A percentile compares a stretch with the other conserved stretches of the same genome.
phyloP scores from a whole-genome alignment of 1,140 invertebrate genomes.

The Vanessa tameamea region DNA sequence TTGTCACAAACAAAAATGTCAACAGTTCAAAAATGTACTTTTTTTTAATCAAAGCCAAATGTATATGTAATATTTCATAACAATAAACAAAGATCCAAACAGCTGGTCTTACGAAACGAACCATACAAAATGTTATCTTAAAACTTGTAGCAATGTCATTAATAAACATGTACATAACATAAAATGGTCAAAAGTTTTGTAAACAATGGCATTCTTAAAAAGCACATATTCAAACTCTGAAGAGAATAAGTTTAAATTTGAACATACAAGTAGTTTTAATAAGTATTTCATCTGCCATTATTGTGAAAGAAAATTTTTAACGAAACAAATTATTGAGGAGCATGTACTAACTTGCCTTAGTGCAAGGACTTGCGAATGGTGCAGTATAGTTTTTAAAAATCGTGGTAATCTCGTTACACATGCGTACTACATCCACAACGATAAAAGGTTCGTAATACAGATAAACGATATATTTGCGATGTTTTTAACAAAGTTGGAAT shows the following conservation, averaged over 20 bases:
- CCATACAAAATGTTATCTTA: too few species aligned
- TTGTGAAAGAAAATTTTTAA: slow-evolving; percentile 30
- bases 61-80: too few species aligned
- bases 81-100: too few species aligned
- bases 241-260: slow-evolving; percentile 8
- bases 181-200: neutral
- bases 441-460: slow-evolving; percentile 18
- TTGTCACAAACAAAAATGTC: too few species aligned
- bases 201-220: slow-evolving; percentile 9
- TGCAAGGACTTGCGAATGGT: slow-evolving; percentile 39
- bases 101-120: too few species aligned
- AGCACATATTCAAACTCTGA: neutral
- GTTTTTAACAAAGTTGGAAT: neutral
- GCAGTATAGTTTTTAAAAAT: slow-evolving; percentile 44
- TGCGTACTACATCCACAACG: slow-evolving; percentile 30
- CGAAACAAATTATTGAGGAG: slow-evolving; percentile 8
- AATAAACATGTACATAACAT: neutral
- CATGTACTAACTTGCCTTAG: slow-evolving; percentile 24
- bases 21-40: too few species aligned
- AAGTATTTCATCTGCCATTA: slow-evolving; percentile 43
- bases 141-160: too few species aligned
- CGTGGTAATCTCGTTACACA: slow-evolving; percentile 38
- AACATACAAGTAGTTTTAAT: slow-evolving; percentile 33
- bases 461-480: neutral
- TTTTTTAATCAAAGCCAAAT: too few species aligned